These are phyloP conservation scores for Peromyscus nudipes DNA, from an alignment of 2,797 vertebrate species.

Conservation along the genomic window DNA sequence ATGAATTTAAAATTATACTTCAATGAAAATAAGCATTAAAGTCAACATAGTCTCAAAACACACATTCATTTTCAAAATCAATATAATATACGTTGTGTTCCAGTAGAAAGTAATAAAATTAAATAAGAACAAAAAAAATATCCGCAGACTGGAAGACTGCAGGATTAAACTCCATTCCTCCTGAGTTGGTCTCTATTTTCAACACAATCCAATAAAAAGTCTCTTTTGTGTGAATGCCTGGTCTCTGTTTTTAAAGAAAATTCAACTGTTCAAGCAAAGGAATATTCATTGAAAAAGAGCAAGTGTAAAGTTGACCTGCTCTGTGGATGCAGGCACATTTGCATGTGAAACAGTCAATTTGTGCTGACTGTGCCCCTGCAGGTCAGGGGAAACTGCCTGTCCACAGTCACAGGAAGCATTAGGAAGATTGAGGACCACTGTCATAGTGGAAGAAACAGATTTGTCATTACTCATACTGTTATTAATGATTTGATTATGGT, in stretches of 20 bases:
- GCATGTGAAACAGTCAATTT: conserved; percentile 22
- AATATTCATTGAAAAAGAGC: background rate
- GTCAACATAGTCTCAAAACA: background rate
- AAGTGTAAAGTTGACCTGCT: background rate
- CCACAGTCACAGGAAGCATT: background rate
- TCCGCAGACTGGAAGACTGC: background rate
- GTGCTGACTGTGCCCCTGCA: background rate
- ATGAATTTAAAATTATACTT: background rate
- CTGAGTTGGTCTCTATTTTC: background rate
- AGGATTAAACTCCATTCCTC: background rate
- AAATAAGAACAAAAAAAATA: background rate
- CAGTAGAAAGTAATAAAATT: background rate
- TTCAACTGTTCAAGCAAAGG: conserved; percentile 5
- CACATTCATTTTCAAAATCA: background rate
- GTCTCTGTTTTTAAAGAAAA: background rate
- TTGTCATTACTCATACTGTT: background rate
- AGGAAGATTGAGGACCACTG: background rate
- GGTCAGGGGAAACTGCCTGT: background rate
- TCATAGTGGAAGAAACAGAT: conserved; percentile 27
- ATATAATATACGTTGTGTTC: background rate
- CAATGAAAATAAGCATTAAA: background rate
- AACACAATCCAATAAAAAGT: background rate
- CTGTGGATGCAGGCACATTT: background rate
- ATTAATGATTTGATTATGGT: background rate
- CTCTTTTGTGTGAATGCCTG: background rate